A percentile compares a stretch with the other conserved stretches of the same genome.
phyloP scores from a whole-genome alignment of 2,113 vertebrate genomes.

The Orycteropus afer region DNA sequence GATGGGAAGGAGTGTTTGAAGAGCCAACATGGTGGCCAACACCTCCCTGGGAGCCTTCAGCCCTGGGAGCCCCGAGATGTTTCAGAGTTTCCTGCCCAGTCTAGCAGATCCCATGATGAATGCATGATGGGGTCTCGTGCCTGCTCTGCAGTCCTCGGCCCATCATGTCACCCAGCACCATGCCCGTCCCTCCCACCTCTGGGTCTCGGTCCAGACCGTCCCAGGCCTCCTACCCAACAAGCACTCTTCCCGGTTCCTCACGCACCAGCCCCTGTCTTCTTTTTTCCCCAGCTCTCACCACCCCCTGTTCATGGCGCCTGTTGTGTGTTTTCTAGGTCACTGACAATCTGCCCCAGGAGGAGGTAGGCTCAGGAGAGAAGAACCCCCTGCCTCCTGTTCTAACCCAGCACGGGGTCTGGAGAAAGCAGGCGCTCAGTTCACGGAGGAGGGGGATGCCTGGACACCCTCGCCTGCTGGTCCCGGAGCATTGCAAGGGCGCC shows the following conservation, averaged over 20 bases:
- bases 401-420: background rate
- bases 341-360: too few relatives aligned
- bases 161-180: accelerated
- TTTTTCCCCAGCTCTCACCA: background rate
- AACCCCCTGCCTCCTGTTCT: background rate
- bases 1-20: background rate
- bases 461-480: background rate
- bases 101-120: background rate
- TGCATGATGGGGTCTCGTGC: background rate
- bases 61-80: background rate
- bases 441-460: background rate
- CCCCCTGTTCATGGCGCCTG: background rate
- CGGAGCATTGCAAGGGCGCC: background rate
- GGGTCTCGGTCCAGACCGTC: background rate
- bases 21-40: too few relatives aligned
- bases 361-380: background rate
- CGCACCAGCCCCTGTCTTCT: background rate
- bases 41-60: too few relatives aligned
- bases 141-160: background rate
- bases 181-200: background rate
- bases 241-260: background rate
- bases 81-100: too few relatives aligned
- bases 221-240: too few relatives aligned
- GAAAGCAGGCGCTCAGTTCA: conserved; percentile 6
- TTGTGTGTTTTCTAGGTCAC: background rate